Evolutionary conservation across 2,797 vertebrate genomes (phyloP).

Genomic region (Peromyscus aztecus): DNA sequence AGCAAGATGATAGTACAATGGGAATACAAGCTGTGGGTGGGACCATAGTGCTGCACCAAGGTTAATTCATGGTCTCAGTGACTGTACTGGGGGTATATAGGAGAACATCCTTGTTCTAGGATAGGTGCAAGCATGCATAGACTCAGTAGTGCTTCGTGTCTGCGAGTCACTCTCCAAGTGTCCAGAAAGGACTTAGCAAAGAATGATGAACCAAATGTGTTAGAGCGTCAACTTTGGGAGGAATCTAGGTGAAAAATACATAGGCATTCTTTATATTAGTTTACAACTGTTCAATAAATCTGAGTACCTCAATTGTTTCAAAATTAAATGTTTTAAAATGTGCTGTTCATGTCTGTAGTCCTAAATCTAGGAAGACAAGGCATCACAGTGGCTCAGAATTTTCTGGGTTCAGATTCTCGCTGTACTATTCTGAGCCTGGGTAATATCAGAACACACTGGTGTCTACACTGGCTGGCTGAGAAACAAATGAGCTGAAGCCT

Average conservation of each 20-base stretch:
- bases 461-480: background rate
- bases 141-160: background rate
- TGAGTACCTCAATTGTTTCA: background rate
- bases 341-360: fast-evolving
- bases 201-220: background rate
- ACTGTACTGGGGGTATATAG: background rate
- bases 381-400: background rate
- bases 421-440: background rate
- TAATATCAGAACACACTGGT: fast-evolving
- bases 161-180: background rate
- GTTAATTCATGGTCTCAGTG: background rate
- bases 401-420: background rate
- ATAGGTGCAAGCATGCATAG: background rate
- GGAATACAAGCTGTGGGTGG: background rate
- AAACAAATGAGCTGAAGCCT: background rate
- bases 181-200: conserved; percentile 14
- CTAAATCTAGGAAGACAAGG: background rate
- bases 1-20: background rate
- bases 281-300: background rate
- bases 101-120: conserved; percentile 1
- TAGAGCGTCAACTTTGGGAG: conserved; percentile 7
- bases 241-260: background rate
- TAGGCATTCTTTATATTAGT: background rate
- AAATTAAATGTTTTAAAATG: background rate
- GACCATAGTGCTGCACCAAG: no score